Evolutionary conservation across 2,797 vertebrate genomes (phyloP).

Genomic region (Varecia variegata): DNA sequence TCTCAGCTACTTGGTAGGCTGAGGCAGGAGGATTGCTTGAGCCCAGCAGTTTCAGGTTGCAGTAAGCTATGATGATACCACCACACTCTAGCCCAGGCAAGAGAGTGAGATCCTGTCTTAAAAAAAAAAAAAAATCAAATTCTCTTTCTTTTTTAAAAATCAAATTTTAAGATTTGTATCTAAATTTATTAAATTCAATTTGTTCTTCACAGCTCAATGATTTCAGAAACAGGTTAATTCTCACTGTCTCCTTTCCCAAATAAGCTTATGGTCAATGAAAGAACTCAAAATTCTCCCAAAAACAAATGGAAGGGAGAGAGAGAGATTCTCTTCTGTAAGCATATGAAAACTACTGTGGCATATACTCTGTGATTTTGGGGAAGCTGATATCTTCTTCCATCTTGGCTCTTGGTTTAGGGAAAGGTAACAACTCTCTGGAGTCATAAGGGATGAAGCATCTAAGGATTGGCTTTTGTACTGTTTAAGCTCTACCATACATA

Average conservation of each 20-base stretch:
- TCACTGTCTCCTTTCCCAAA: not conserved
- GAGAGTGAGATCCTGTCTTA: not conserved
- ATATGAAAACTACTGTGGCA: not conserved
- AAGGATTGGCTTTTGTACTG: not conserved
- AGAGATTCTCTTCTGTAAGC: not conserved
- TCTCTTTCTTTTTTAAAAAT: not conserved
- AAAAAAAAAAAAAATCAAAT: not conserved
- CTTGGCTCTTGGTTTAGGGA: not conserved
- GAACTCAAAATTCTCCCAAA: not conserved
- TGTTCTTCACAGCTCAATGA: not conserved
- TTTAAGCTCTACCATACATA: not conserved
- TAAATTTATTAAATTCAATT: conserved; percentile 14
- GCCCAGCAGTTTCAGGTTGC: not conserved
- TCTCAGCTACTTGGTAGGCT: not conserved
- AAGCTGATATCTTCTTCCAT: not conserved
- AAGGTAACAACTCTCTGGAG: not conserved
- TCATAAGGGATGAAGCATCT: not conserved
- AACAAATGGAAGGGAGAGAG: not conserved
- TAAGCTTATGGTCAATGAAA: not conserved
- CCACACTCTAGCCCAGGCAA: not conserved
- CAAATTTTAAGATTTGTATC: not conserved
- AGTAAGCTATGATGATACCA: not conserved
- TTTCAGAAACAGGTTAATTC: conserved; percentile 6
- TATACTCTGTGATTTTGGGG: not conserved
- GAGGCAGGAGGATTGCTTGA: not conserved